Percentiles rank a stretch among this genome's conserved stretches.
These are phyloP conservation scores for Ernsta delagoae DNA, from an alignment of 2,888 invertebrate genomes.

Conservation along the genomic window DNA sequence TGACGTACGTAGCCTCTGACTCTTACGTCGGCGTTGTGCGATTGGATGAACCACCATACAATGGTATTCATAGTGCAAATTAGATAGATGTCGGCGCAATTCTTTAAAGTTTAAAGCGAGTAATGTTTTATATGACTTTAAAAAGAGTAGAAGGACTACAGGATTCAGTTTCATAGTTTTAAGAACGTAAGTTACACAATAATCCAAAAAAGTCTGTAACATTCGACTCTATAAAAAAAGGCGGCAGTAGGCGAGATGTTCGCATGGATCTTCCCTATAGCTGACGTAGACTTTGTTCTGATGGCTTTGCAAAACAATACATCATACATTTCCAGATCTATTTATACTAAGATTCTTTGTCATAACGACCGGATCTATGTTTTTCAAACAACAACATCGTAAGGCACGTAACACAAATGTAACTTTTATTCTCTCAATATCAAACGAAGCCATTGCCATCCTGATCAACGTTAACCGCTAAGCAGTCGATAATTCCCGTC, in stretches of 20 bases:
- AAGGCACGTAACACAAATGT: too few species aligned
- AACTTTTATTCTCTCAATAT: neutral
- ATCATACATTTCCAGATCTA: too few species aligned
- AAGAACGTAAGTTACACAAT: too few species aligned
- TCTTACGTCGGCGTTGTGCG: conserved; percentile 49
- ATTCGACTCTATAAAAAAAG: too few species aligned
- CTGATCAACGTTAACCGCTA: neutral
- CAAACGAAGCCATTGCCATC: neutral
- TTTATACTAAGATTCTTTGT: too few species aligned
- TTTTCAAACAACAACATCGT: too few species aligned
- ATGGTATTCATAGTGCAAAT: conserved; percentile 34
- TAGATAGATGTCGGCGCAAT: conserved; percentile 1
- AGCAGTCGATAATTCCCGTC: conserved; percentile 42
- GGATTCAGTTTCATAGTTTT: neutral
- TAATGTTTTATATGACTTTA: neutral
- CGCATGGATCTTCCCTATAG: too few species aligned
- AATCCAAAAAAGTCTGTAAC: too few species aligned
- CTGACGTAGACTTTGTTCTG: too few species aligned
- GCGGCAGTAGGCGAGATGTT: too few species aligned
- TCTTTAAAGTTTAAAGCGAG: neutral
- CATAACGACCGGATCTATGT: too few species aligned
- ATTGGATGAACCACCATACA: conserved; percentile 43
- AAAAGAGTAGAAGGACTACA: neutral
- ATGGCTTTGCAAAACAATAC: too few species aligned
- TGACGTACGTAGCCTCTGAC: conserved; percentile 74